phyloP scores from a whole-genome alignment of 2,888 invertebrate species.

The Philonicus albiceps region DNA sequence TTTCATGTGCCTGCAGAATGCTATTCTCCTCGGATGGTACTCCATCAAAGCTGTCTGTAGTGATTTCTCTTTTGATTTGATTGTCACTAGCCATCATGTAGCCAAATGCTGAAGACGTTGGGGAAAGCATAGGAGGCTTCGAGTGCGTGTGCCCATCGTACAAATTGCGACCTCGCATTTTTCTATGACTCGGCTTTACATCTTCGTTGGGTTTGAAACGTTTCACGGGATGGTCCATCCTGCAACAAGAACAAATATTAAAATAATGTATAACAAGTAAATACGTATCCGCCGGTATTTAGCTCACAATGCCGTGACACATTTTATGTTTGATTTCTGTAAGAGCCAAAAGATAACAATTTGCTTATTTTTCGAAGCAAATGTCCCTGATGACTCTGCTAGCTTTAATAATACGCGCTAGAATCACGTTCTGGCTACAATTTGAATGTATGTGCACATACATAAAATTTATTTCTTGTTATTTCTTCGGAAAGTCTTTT shows the following conservation, averaged over 20 bases:
- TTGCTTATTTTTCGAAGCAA: conserved; percentile 3
- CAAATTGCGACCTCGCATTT: conserved; percentile 65
- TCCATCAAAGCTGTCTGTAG: conserved; percentile 45
- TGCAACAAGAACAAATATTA: conserved; percentile 53
- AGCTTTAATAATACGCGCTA: not conserved
- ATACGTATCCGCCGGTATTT: not conserved
- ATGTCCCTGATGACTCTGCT: not conserved
- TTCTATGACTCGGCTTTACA: conserved; percentile 59
- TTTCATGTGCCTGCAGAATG: conserved; percentile 61
- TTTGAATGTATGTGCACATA: not conserved
- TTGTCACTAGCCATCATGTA: conserved; percentile 50
- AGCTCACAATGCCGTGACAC: not conserved
- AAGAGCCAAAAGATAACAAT: conserved; percentile 40
- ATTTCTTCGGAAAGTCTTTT: not conserved
- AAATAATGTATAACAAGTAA: not conserved
- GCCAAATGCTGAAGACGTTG: conserved; percentile 55
- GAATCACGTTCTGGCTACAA: not conserved
- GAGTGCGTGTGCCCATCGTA: conserved; percentile 70
- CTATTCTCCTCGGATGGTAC: conserved; percentile 45
- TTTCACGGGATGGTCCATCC: conserved; percentile 92
- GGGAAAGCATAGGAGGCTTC: conserved; percentile 64
- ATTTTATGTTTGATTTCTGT: conserved; percentile 15
- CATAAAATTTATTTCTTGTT: not conserved
- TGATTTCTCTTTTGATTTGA: conserved; percentile 47
- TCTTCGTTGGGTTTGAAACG: conserved; percentile 75